A percentile compares a stretch with the other conserved stretches of the same genome.
phyloP scores from a whole-genome alignment of 2,113 vertebrate genomes.

The Aix galericulata region DNA sequence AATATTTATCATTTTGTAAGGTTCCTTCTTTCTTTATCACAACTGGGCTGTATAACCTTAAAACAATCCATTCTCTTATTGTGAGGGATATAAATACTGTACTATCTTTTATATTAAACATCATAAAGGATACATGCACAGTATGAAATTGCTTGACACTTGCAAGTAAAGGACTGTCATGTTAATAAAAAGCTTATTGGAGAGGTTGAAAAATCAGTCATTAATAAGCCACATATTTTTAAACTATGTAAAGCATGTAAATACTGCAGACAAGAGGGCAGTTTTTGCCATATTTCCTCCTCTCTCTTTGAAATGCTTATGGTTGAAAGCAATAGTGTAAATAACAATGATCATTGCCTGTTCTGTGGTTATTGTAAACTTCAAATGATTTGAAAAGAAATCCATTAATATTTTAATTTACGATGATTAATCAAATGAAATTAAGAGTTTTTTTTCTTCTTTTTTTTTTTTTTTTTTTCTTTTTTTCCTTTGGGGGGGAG shows the following conservation, averaged over 20 bases:
- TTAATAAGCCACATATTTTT: constrained; percentile 81
- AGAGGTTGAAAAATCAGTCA: constrained; percentile 70
- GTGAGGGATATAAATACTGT: constrained; percentile 78
- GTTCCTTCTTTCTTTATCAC: constrained; percentile 80
- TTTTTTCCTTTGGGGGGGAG: no score
- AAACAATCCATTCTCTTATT: constrained; percentile 80
- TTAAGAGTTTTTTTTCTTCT: neutral
- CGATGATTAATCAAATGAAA: neutral
- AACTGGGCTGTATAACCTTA: constrained; percentile 74
- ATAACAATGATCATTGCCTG: neutral
- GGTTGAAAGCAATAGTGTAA: constrained; percentile 40
- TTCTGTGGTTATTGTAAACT: neutral
- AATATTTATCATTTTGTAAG: constrained; percentile 86
- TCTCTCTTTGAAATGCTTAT: constrained; percentile 2
- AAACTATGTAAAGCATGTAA: constrained; percentile 77
- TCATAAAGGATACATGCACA: constrained; percentile 64
- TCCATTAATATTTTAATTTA: neutral
- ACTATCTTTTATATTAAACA: constrained; percentile 77
- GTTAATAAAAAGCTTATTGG: constrained; percentile 75
- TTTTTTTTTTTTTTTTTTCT: neutral
- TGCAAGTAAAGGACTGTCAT: constrained; percentile 66
- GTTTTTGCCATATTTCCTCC: constrained; percentile 65
- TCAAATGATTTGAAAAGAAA: neutral
- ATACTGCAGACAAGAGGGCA: constrained; percentile 62
- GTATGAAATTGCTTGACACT: constrained; percentile 53